A percentile compares a stretch with the other conserved stretches of the same genome.
phyloP scores from a whole-genome alignment of 2,797 vertebrate species.

The Lithobates pipiens region DNA sequence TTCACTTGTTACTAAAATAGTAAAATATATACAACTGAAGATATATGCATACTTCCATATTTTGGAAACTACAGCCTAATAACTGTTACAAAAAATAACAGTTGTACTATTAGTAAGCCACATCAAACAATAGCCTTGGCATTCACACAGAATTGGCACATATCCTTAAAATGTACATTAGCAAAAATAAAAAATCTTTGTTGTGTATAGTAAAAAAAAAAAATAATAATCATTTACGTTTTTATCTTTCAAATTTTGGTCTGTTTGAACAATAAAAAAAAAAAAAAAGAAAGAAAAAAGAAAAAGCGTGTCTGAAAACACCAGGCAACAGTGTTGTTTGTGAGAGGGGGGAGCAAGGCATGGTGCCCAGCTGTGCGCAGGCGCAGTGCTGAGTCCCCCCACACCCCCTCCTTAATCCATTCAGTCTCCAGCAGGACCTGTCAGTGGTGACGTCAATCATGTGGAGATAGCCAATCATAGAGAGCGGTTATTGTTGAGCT shows the following conservation, averaged over 20 bases:
- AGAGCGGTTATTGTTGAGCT: conserved; percentile 87
- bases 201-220: background rate
- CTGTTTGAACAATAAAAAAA: conserved; percentile 15
- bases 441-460: conserved; percentile 90
- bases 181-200: background rate
- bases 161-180: too few relatives aligned
- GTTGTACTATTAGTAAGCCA: too few relatives aligned
- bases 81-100: too few relatives aligned
- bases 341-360: background rate
- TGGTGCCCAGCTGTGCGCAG: conserved; percentile 76
- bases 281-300: background rate
- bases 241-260: conserved; percentile 24
- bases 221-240: background rate
- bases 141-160: too few relatives aligned
- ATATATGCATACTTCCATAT: too few relatives aligned
- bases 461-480: conserved; percentile 87
- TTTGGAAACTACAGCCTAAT: too few relatives aligned
- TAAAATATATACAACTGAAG: too few relatives aligned
- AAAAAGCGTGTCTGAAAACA: conserved; percentile 7
- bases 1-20: too few relatives aligned
- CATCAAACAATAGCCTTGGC: too few relatives aligned
- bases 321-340: background rate
- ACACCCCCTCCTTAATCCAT: conserved; percentile 76
- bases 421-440: conserved; percentile 85
- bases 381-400: conserved; percentile 74